Evolutionary conservation across 30 jellyfish, hydroid and myxozoan genomes (phyloP).

Genomic region (Chrysaora quinquecirrha): DNA sequence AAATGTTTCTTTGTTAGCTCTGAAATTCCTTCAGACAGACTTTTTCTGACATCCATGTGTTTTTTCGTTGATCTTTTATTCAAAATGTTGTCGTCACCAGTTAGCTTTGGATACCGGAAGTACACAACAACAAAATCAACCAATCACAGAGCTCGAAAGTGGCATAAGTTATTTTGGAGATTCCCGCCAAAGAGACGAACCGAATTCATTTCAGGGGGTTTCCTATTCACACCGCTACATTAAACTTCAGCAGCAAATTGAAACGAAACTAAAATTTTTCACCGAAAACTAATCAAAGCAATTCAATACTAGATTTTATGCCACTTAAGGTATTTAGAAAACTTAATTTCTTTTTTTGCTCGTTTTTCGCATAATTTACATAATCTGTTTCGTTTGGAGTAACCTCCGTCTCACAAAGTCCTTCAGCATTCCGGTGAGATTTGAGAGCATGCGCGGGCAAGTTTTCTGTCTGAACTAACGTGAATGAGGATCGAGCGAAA

Average conservation of each 20-base stretch:
- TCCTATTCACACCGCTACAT: too few species aligned
- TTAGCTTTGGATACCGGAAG: constrained; percentile 64
- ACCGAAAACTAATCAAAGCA: too few species aligned
- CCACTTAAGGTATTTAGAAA: too few species aligned
- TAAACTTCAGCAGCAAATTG: too few species aligned
- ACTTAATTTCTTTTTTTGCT: too few species aligned
- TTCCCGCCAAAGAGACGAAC: constrained; percentile 49
- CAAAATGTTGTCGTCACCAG: constrained; percentile 68
- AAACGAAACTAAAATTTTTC: too few species aligned
- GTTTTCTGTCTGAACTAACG: constrained; percentile 78
- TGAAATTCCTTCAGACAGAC: too few species aligned
- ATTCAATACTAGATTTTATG: too few species aligned
- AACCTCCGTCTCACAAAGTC: constrained; percentile 54
- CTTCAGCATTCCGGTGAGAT: constrained; percentile 80
- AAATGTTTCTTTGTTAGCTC: too few species aligned
- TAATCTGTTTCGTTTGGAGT: too few species aligned
- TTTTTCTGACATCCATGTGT: too few species aligned
- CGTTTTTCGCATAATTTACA: too few species aligned
- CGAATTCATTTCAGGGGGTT: not conserved
- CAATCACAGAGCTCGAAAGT: constrained; percentile 30
- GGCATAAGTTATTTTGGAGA: constrained; percentile 54
- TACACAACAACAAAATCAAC: constrained; percentile 48
- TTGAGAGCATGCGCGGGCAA: constrained; percentile 76
- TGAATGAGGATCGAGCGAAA: constrained; percentile 81
- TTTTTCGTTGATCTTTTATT: constrained; percentile 46